These are phyloP conservation scores for Melanocharis versteri DNA, from an alignment of 2,113 vertebrate genomes.

Conservation along the genomic window DNA sequence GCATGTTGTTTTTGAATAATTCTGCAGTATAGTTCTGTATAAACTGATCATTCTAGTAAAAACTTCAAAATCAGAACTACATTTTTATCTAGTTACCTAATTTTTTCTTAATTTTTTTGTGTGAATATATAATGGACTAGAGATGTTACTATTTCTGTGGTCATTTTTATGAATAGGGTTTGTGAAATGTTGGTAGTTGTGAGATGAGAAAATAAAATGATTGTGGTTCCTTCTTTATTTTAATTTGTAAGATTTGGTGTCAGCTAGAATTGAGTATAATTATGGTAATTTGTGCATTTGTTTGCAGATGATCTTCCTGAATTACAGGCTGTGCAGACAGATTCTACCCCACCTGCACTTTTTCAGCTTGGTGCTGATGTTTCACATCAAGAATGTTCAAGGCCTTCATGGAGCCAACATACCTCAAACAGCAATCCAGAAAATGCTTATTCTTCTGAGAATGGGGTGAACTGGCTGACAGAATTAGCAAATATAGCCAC, in stretches of 20 bases:
- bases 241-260: not conserved
- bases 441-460: constrained; percentile 73
- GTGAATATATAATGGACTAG: not conserved
- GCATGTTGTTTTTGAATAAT: not conserved
- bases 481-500: constrained; percentile 97
- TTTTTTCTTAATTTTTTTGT: not conserved
- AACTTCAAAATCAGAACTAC: not conserved
- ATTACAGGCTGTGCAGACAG: constrained; percentile 92
- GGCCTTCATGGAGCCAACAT: constrained; percentile 76
- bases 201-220: not conserved
- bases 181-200: not conserved
- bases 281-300: not conserved
- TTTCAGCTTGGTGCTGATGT: constrained; percentile 87
- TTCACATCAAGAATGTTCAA: constrained; percentile 89
- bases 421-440: constrained; percentile 77
- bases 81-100: not conserved
- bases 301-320: constrained; percentile 93
- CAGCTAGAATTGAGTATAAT: not conserved
- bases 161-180: not conserved
- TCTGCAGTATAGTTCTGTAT: not conserved
- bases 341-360: constrained; percentile 82
- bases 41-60: not conserved
- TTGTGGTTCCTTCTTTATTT: not conserved
- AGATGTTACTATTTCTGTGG: not conserved
- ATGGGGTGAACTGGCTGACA: constrained; percentile 91